Conservation (phyloP, 2,888 invertebrate species). For the Allophyes oxyacanthae region DNA sequence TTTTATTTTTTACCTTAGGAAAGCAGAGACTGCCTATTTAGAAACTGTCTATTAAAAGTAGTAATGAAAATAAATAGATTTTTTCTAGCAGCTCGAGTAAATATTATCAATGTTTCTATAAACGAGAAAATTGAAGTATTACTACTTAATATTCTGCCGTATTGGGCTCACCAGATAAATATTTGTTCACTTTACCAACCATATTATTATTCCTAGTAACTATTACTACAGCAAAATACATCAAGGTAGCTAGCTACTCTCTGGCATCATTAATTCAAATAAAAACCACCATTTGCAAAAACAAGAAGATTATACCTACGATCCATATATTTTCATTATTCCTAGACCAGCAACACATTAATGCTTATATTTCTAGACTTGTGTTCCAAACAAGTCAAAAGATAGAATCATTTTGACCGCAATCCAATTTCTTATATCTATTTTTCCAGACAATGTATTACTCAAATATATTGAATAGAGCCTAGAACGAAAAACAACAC, state of each 20-base stretch:
- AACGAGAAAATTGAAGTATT: too few species aligned
- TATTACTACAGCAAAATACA: neutral
- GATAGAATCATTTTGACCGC: conserved; percentile 41
- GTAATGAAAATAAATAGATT: too few species aligned
- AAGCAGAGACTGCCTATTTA: too few species aligned
- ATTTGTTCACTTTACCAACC: too few species aligned
- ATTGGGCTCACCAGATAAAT: too few species aligned
- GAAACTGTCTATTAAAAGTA: too few species aligned
- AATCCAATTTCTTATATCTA: conserved; percentile 45
- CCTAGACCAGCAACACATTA: conserved; percentile 6
- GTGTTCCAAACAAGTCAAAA: conserved; percentile 12
- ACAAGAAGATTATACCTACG: neutral
- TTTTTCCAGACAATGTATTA: conserved; percentile 44
- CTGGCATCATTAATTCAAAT: neutral
- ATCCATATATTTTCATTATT: neutral
- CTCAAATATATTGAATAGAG: conserved; percentile 42
- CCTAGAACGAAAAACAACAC: conserved; percentile 41
- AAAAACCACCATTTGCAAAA: neutral
- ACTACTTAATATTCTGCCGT: too few species aligned
- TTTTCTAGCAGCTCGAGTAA: too few species aligned
- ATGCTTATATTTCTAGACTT: conserved; percentile 12
- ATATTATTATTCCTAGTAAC: neutral
- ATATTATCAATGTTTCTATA: too few species aligned
- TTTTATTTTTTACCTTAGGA: too few species aligned
- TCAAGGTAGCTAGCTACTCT: neutral